Evolutionary conservation across 2,113 vertebrate species (phyloP).

Genomic region (Lampris incognitus): DNA sequence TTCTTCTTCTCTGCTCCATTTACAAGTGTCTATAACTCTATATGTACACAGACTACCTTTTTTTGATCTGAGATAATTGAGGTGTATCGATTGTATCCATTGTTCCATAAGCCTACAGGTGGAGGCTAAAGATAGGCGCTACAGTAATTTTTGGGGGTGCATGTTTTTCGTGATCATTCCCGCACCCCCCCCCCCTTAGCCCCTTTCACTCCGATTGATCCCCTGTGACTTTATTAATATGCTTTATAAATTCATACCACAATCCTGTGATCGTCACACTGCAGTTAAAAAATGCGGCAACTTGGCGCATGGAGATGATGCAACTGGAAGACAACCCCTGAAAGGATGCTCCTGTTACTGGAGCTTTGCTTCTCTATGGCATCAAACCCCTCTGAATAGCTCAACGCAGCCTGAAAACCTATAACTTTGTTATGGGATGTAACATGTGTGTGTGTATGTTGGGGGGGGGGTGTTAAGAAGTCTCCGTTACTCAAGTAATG

Average conservation of each 20-base stretch:
- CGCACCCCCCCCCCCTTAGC: conserved; percentile 2
- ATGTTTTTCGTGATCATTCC: conserved; percentile 1
- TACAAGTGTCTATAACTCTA: too few relatives aligned
- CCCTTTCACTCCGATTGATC: conserved; percentile 18
- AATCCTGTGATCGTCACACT: conserved; percentile 73
- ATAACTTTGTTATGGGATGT: conserved; percentile 5
- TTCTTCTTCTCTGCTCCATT: too few relatives aligned
- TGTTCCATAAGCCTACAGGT: conserved; percentile 32
- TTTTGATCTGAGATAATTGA: too few relatives aligned
- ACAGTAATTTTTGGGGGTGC: background rate
- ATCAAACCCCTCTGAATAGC: conserved; percentile 32
- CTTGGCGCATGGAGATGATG: conserved; percentile 82
- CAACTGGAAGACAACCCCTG: conserved; percentile 79
- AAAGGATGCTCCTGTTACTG: conserved; percentile 64
- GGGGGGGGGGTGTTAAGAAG: conserved; percentile 9
- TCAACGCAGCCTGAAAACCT: conserved; percentile 24
- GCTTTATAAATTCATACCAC: conserved; percentile 61
- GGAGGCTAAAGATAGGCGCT: conserved; percentile 18
- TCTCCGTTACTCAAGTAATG: conserved; percentile 14
- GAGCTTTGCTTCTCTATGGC: conserved; percentile 58
- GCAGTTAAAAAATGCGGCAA: conserved; percentile 84
- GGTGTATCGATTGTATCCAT: too few relatives aligned
- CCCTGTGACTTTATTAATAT: conserved; percentile 4
- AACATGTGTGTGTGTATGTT: conserved; percentile 9
- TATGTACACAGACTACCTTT: too few relatives aligned